These are phyloP conservation scores for Heterodera carotae DNA, from an alignment of 1,140 invertebrate species.

Conservation along the genomic window DNA sequence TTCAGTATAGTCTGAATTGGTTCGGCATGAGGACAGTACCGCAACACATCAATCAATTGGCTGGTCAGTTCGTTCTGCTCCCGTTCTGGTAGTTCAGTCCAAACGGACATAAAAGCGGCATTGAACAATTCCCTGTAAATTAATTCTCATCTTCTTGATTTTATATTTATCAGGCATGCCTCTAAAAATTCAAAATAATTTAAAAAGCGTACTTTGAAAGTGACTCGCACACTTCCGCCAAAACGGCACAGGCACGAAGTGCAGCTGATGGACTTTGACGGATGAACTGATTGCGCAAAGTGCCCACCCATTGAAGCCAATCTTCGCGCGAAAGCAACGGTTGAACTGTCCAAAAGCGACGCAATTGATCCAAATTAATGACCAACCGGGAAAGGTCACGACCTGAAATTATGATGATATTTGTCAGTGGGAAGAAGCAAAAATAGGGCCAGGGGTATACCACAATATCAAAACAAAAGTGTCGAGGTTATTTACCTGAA, in stretches of 20 bases:
- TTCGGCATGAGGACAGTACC: slow-evolving; percentile 89
- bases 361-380: slow-evolving; percentile 49
- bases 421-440: too few species aligned
- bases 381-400: slow-evolving; percentile 32
- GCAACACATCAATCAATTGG: slow-evolving; percentile 83
- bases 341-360: slow-evolving; percentile 48
- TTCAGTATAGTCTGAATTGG: slow-evolving; percentile 96
- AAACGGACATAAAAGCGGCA: slow-evolving; percentile 98
- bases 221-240: slow-evolving; percentile 91
- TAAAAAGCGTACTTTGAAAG: slow-evolving; percentile 72
- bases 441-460: too few species aligned
- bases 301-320: slow-evolving; percentile 92
- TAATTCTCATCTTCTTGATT: too few species aligned
- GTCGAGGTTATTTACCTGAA: too few species aligned
- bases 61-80: slow-evolving; percentile 83
- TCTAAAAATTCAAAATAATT: slow-evolving; percentile 2
- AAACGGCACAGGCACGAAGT: slow-evolving; percentile 81
- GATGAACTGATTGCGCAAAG: slow-evolving; percentile 83
- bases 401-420: too few species aligned
- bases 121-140: slow-evolving; percentile 86
- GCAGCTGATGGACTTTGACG: slow-evolving; percentile 93
- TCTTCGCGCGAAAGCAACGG: slow-evolving; percentile 75
- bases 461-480: too few species aligned
- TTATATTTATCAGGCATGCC: too few species aligned
- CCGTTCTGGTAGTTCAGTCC: slow-evolving; percentile 84